A percentile compares a stretch with the other conserved stretches of the same genome.
phyloP scores from a whole-genome alignment of 2,888 invertebrate genomes.

The Azorinus chamasolen region DNA sequence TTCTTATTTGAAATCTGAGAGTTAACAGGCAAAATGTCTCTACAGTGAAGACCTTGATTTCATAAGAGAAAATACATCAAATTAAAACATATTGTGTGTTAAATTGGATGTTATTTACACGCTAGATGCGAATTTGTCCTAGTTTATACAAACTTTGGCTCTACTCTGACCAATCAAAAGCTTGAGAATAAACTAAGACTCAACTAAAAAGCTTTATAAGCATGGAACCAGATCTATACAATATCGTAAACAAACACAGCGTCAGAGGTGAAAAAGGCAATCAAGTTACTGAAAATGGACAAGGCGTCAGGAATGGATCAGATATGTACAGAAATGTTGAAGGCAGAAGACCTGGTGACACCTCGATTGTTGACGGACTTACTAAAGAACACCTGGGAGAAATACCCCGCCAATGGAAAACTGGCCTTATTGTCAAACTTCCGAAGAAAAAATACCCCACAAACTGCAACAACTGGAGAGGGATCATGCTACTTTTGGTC shows the following conservation, averaged over 20 bases:
- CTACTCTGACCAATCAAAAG: too few species aligned
- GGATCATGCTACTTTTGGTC: slow-evolving; percentile 25
- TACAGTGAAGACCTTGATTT: too few species aligned
- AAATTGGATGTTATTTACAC: too few species aligned
- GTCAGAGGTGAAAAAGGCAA: slow-evolving; percentile 6
- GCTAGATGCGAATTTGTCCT: too few species aligned
- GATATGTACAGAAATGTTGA: slow-evolving; percentile 24
- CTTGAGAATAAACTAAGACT: too few species aligned
- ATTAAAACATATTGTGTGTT: too few species aligned
- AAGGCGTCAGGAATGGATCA: slow-evolving; percentile 25
- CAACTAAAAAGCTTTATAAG: too few species aligned
- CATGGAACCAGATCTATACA: too few species aligned
- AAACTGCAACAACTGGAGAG: slow-evolving; percentile 37
- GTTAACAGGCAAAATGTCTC: too few species aligned
- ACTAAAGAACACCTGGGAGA: slow-evolving; percentile 10
- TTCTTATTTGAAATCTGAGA: too few species aligned
- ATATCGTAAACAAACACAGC: too few species aligned
- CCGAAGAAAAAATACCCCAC: slow-evolving; percentile 25
- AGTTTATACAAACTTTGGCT: not conserved
- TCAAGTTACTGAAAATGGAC: slow-evolving; percentile 13
- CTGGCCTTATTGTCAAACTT: slow-evolving; percentile 19
- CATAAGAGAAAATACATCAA: too few species aligned
- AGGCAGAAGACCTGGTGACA: slow-evolving; percentile 3
- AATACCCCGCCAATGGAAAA: slow-evolving; percentile 8
- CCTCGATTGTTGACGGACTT: slow-evolving; percentile 4